Base-by-base conservation (phyloP, 1,140 invertebrate genomes). In the Leptestheria dahalacensis region DNA sequence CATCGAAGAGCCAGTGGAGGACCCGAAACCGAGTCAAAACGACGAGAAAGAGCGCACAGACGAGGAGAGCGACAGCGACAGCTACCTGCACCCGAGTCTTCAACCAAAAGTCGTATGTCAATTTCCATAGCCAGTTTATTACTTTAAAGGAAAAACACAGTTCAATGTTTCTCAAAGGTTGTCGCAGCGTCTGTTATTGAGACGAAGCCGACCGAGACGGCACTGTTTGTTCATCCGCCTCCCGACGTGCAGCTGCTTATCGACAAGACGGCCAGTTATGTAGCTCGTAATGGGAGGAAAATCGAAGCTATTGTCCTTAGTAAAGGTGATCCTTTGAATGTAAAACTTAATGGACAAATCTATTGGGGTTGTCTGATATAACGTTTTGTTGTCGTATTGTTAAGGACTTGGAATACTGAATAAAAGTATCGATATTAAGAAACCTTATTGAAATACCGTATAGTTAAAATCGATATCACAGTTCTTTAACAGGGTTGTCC, bases 261-360 rank as follows among this genome's bases (percentile, higher is more conserved):
- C 53, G 91, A 96, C 70, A 94, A 95, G 74, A 94, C 97, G 82
- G 91, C 92, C 1, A 83, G 83, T 59, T 97, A 97, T 69, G 92
- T 97, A 0, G 84, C 86, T 0, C 92, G 92, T 66, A 97, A 97
- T 74, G 94, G 93, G 0, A 77, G 82, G 51, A 87, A 91, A 64
- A 97, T 97, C 72, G 92, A 96, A 67, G 79, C 82, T 10, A 86
- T 90, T 26, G 85, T 96, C 0, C 83, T 82, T 67, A 82, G 80
- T 2, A 93, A 92, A 73, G 84, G 85, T 70, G n/a, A n/a, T n/a
- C n/a, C n/a, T n/a, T n/a, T n/a, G n/a, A n/a, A n/a, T n/a, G n/a
- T n/a, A n/a, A n/a, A n/a, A n/a, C n/a, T n/a, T n/a, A n/a, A n/a
- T n/a, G n/a, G n/a, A n/a, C n/a, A n/a, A n/a, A n/a, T n/a, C n/a